Percentiles rank a stretch among this genome's conserved stretches.
Evolutionary conservation across 2,888 invertebrate species (phyloP).

Genomic region (Ethmia dodecea): DNA sequence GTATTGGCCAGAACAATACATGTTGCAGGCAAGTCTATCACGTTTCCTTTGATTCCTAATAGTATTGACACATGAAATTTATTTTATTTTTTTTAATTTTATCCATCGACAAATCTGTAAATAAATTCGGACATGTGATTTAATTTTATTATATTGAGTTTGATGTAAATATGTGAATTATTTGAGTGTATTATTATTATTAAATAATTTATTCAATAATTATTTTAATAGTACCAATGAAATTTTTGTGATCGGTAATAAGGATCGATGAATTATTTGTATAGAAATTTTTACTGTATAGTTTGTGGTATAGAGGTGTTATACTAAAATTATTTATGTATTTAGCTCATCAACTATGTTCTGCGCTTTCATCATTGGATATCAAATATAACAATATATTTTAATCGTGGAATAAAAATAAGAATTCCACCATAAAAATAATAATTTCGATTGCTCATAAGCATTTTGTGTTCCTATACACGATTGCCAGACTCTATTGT

Average conservation of each 20-base stretch:
- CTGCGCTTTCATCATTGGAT: conserved; percentile 26
- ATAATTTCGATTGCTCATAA: conserved; percentile 37
- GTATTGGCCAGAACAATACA: conserved; percentile 45
- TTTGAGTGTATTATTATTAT: conserved; percentile 47
- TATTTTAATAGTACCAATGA: conserved; percentile 49
- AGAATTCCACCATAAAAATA: too few relatives aligned
- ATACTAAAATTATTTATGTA: conserved; percentile 30
- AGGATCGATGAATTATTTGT: conserved; percentile 57
- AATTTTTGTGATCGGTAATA: conserved; percentile 54
- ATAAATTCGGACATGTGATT: conserved; percentile 59
- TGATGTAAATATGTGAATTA: conserved; percentile 71
- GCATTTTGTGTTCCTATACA: conserved; percentile 40
- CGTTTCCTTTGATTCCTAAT: conserved; percentile 25
- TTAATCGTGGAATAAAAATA: too few relatives aligned
- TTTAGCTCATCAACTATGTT: conserved; percentile 39
- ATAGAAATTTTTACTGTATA: conserved; percentile 60
- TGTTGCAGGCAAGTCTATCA: conserved; percentile 25
- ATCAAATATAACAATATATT: conserved; percentile 15
- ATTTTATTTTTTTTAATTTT: conserved; percentile 10
- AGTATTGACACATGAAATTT: conserved; percentile 17
- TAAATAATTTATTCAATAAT: conserved; percentile 28
- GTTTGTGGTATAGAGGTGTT: conserved; percentile 51
- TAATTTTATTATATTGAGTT: conserved; percentile 49
- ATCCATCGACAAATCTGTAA: conserved; percentile 46
- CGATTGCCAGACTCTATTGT: conserved; percentile 51